These are phyloP conservation scores for Micromesistius poutassou DNA, from an alignment of 2,797 vertebrate species.

Conservation along the genomic window DNA sequence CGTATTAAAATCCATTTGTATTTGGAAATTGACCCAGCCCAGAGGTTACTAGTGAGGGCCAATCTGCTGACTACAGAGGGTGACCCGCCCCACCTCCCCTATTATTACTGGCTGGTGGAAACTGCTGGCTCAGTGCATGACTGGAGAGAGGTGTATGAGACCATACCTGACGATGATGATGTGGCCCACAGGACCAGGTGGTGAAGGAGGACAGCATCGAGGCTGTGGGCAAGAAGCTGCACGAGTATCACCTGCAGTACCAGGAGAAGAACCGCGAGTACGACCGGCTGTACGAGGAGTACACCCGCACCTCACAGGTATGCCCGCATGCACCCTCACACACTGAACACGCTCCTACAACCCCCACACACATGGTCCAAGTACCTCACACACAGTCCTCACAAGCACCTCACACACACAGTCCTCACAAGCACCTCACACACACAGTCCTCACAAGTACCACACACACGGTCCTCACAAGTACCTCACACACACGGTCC, in stretches of 20 bases:
- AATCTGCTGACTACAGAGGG: too few species aligned
- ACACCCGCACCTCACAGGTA: slow-evolving; percentile 96
- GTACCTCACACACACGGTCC: neutral
- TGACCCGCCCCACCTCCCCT: too few species aligned
- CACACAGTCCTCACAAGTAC: too few species aligned
- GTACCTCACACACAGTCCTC: too few species aligned
- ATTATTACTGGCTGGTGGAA: neutral
- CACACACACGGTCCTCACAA: too few species aligned
- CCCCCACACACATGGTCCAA: too few species aligned
- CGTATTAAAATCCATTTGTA: too few species aligned
- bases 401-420: too few species aligned
- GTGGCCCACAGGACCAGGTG: slow-evolving; percentile 85
- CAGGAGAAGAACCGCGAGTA: slow-evolving; percentile 98
- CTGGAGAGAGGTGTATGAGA: neutral
- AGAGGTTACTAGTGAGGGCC: neutral
- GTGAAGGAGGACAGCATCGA: slow-evolving; percentile 98
- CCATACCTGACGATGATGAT: neutral
- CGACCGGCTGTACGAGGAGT: slow-evolving; percentile 94
- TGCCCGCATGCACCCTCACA: neutral
- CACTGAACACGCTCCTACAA: too few species aligned
- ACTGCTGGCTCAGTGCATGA: neutral
- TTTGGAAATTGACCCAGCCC: neutral
- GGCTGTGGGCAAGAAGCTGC: slow-evolving; percentile 97
- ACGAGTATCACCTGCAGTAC: slow-evolving; percentile 94
- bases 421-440: too few species aligned